Conservation (phyloP, 2,888 invertebrate species). For the Masnerella sp. region DNA sequence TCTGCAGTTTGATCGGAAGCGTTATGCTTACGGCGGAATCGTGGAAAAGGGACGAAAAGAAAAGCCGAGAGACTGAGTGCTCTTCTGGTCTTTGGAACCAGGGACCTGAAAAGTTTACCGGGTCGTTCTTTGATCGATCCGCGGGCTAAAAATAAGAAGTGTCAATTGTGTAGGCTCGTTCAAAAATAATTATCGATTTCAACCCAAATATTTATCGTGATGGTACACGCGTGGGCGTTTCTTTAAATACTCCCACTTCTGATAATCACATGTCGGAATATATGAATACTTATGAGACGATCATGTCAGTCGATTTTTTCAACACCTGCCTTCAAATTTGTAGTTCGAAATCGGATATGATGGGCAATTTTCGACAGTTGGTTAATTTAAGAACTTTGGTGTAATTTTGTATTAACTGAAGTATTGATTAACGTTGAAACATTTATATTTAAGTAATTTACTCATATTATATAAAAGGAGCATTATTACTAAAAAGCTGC, state of each 20-base stretch:
- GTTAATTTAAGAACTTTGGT: no score
- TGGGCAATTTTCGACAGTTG: no score
- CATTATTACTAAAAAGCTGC: no score
- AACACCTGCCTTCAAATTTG: no score
- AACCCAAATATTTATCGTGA: constrained; percentile 56
- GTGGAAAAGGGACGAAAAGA: constrained; percentile 7
- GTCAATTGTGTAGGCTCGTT: constrained; percentile 52
- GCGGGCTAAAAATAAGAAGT: constrained; percentile 57
- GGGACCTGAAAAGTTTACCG: constrained; percentile 52
- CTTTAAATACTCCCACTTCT: constrained; percentile 38
- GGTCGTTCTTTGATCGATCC: constrained; percentile 58
- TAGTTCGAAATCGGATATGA: no score
- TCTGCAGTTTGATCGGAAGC: constrained; percentile 16
- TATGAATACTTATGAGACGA: constrained; percentile 1
- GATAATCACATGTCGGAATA: constrained; percentile 16
- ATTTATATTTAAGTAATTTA: no score
- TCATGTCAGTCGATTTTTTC: no score
- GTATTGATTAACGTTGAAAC: no score
- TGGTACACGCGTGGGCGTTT: constrained; percentile 42
- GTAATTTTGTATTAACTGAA: no score
- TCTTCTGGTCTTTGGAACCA: constrained; percentile 36
- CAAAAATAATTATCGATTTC: constrained; percentile 60
- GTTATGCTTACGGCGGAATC: constrained; percentile 15
- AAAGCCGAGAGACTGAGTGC: constrained; percentile 38
- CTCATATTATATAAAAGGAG: no score